phyloP scores from a whole-genome alignment of 2,888 invertebrate genomes.

The Protodeltote pygarga region DNA sequence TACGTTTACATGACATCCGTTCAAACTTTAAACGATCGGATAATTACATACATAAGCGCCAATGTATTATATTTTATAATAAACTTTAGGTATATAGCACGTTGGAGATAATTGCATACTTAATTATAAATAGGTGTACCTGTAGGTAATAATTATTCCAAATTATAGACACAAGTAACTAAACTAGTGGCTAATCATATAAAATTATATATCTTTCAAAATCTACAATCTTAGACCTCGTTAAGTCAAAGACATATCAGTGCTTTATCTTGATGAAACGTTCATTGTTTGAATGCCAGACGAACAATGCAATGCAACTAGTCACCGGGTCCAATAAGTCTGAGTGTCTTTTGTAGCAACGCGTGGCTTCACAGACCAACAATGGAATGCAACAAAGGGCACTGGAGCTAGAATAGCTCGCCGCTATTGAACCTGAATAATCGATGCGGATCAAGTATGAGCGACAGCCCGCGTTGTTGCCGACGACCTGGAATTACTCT shows the following conservation, averaged over 20 bases:
- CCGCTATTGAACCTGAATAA: constrained; percentile 51
- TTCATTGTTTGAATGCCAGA: constrained; percentile 20
- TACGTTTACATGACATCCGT: too few relatives aligned
- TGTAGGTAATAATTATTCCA: too few relatives aligned
- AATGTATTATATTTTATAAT: too few relatives aligned
- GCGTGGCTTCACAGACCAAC: constrained; percentile 30
- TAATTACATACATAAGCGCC: too few relatives aligned
- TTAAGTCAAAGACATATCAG: constrained; percentile 30
- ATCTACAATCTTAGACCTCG: constrained; percentile 17
- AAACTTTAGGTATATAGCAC: too few relatives aligned
- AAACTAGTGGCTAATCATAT: constrained; percentile 5
- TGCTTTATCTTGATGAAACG: constrained; percentile 26
- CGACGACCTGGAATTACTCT: constrained; percentile 32
- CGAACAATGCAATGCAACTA: constrained; percentile 28
- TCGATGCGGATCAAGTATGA: constrained; percentile 58
- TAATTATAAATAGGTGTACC: not conserved
- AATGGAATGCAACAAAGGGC: constrained; percentile 49
- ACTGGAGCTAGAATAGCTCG: constrained; percentile 33
- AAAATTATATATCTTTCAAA: constrained; percentile 22
- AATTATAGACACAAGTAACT: too few relatives aligned
- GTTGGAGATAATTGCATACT: not conserved
- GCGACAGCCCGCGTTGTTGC: constrained; percentile 43
- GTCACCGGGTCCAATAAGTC: constrained; percentile 28
- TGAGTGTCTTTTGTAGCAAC: constrained; percentile 36
- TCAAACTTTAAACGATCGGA: too few relatives aligned